Evolutionary conservation across 92 coral and sea anemone genomes (phyloP).

Genomic region (Porites cylindrica): DNA sequence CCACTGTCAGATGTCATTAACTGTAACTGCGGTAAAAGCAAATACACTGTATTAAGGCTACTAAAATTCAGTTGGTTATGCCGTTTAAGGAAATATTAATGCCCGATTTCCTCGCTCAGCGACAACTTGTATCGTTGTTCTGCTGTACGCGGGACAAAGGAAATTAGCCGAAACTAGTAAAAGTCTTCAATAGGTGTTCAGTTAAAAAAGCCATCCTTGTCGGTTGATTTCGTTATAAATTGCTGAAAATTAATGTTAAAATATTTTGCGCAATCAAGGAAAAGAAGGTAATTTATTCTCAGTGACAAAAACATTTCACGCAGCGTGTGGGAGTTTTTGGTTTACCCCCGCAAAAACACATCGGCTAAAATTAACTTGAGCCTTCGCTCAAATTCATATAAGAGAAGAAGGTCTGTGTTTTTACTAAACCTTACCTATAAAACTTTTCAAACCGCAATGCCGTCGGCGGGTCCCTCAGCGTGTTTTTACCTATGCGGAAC

Average conservation of each 20-base stretch:
- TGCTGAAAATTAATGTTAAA: background rate
- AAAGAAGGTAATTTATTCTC: background rate
- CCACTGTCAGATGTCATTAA: background rate
- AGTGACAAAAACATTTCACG: too few relatives aligned
- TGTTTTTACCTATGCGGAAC: background rate
- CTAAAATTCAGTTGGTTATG: too few relatives aligned
- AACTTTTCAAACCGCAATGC: background rate
- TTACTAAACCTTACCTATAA: constrained; percentile 10
- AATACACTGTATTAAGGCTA: too few relatives aligned
- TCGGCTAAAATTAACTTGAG: background rate
- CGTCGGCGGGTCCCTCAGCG: background rate
- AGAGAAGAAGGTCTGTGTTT: background rate
- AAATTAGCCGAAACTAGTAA: too few relatives aligned
- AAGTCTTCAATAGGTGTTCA: too few relatives aligned
- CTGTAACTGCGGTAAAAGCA: background rate
- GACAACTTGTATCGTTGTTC: too few relatives aligned
- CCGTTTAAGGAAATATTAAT: too few relatives aligned
- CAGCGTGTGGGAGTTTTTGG: background rate
- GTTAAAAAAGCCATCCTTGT: too few relatives aligned
- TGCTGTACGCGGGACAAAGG: too few relatives aligned
- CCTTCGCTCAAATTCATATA: background rate
- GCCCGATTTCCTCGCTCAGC: too few relatives aligned
- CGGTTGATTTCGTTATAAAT: too few relatives aligned
- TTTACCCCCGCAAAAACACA: constrained; percentile 1
- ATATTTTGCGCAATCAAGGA: background rate